Evolutionary conservation across 2,888 invertebrate genomes (phyloP).

Genomic region (Hypolimnas misippus): DNA sequence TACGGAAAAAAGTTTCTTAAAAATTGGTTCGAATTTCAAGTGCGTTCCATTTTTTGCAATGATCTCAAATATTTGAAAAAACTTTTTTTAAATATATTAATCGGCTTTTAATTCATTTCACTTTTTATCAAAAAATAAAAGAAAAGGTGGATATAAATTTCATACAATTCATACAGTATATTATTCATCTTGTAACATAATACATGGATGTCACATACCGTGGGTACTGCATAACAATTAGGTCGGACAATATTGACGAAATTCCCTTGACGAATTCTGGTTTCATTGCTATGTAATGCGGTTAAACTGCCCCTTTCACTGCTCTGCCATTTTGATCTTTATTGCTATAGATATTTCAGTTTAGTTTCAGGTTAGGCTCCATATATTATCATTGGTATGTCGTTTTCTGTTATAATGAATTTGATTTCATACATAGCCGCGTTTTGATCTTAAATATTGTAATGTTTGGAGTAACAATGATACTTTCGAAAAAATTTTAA

Average conservation of each 20-base stretch:
- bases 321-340: background rate
- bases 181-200: background rate
- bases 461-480: no score
- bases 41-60: no score
- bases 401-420: background rate
- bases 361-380: background rate
- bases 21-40: no score
- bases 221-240: background rate
- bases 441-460: no score
- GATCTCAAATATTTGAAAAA: no score
- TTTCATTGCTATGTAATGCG: background rate
- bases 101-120: no score
- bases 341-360: background rate
- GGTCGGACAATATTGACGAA: constrained; percentile 9
- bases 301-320: background rate
- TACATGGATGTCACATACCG: background rate
- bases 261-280: constrained; percentile 11
- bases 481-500: no score
- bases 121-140: no score
- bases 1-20: no score
- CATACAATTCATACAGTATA: background rate
- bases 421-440: no score
- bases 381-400: background rate
- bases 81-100: no score
- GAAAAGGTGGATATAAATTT: no score